Evolutionary conservation across 1,140 invertebrate genomes (phyloP).

Genomic region (Brachionus asplanchnoidis): DNA sequence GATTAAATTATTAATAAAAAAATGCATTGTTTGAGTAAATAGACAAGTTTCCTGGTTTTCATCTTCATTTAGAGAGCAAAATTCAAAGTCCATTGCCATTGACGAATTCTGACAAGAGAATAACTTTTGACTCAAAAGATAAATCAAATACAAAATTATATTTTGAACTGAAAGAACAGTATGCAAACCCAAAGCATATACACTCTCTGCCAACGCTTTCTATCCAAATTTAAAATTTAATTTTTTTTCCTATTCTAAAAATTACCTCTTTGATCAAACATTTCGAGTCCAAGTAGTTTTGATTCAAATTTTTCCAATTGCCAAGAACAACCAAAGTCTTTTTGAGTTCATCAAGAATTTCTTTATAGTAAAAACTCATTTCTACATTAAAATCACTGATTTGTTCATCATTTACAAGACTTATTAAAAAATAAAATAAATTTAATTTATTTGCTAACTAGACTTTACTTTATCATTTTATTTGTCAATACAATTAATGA

Average conservation of each 20-base stretch:
- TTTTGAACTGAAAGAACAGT: not conserved
- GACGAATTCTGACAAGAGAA: not conserved
- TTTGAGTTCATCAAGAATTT: not conserved
- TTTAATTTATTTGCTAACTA: not conserved
- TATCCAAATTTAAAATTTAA: not conserved
- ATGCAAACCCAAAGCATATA: not conserved
- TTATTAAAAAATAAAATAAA: not conserved
- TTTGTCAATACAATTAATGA: not conserved
- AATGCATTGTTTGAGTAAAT: not conserved
- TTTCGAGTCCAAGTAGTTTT: not conserved
- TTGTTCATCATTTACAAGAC: not conserved
- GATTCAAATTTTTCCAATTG: conserved; percentile 1
- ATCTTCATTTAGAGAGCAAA: not conserved
- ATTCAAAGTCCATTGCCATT: not conserved
- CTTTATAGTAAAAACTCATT: not conserved
- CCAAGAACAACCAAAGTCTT: not conserved
- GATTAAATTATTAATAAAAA: not conserved
- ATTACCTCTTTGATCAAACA: not conserved
- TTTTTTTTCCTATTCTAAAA: not conserved
- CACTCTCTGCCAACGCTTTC: not conserved
- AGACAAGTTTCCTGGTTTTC: not conserved
- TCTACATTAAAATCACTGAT: not conserved
- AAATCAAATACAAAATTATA: not conserved
- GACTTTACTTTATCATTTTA: not conserved
- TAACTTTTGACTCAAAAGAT: not conserved